Evolutionary conservation across 2,888 invertebrate genomes (phyloP).

Genomic region (Caenorhabditis sp.): DNA sequence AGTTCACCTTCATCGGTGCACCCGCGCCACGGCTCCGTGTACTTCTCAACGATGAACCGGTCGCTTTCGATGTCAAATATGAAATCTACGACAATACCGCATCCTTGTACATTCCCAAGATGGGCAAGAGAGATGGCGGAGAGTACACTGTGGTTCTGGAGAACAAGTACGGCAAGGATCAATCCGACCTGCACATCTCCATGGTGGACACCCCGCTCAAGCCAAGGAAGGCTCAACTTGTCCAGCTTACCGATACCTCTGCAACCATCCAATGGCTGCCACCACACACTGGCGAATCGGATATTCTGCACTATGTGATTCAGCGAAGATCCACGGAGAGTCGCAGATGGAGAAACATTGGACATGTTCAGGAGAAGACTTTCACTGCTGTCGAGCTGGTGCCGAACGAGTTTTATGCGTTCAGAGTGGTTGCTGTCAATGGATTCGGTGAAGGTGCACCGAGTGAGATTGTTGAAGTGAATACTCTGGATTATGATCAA

Average conservation of each 20-base stretch:
- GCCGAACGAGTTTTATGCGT: conserved; percentile 73
- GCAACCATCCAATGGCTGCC: conserved; percentile 64
- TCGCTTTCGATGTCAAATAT: conserved; percentile 60
- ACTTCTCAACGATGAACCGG: conserved; percentile 55
- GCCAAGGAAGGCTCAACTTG: conserved; percentile 64
- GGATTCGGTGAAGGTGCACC: conserved; percentile 68
- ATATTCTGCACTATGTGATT: conserved; percentile 63
- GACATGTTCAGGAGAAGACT: conserved; percentile 45
- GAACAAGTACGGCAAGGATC: conserved; percentile 68
- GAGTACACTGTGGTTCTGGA: conserved; percentile 65
- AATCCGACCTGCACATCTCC: conserved; percentile 59
- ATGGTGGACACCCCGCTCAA: conserved; percentile 70
- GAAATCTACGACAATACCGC: conserved; percentile 70
- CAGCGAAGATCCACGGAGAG: conserved; percentile 72
- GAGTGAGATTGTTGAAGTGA: conserved; percentile 65
- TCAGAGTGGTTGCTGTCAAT: conserved; percentile 71
- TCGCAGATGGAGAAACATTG: conserved; percentile 70
- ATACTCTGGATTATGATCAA: conserved; percentile 61
- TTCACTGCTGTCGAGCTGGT: conserved; percentile 69
- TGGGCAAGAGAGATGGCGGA: conserved; percentile 65
- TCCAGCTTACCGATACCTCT: conserved; percentile 58
- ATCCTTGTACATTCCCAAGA: conserved; percentile 61
- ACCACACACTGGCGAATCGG: conserved; percentile 67
- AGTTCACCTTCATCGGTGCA: conserved; percentile 62
- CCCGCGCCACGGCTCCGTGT: conserved; percentile 67